Evolutionary conservation across 2,113 vertebrate species (phyloP), one percentile per base, ranked within the genome.

Genomic region (Myodes glareolus): DNA sequence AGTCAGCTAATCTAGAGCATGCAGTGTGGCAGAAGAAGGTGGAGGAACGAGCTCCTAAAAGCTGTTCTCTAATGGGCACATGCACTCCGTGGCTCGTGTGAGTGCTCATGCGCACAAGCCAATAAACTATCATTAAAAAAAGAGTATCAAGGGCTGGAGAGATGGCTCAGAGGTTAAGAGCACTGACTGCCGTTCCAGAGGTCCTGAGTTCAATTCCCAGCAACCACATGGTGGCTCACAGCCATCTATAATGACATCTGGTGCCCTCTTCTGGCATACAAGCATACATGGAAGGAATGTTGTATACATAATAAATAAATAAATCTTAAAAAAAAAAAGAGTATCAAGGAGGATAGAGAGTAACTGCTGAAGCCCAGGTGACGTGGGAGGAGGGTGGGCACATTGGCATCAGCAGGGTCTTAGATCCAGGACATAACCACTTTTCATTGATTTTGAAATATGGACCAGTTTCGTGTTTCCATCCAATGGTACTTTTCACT

Each of bases 341-440:
- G 11, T 39, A 25, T n/a, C 58, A 33, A 58, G 36, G 10, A 55
- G 21, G 13, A 13, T 55, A 67, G 55, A 23, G 1, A 4, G 27
- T 4, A 47, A 8, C 21, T 21, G 19, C 36, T 6, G 36, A 33
- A 9, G 12, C 23, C n/a, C 7, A 2, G 27, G 61, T 33, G 77
- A 58, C 61, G 25, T 3, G 27, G 8, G 4, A 58, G 21, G 1
- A 12, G n/a, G 31, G 70, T 3, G 25, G 16, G 47, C 14, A 77
- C 52, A 1, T 1, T 11, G 52, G 29, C 25, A 8, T 27, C 4
- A 13, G 65, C 33, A 47, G 39, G 65, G 75, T 5, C 42, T 29
- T 5, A 36, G 91, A 10, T 42, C 29, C 29, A 16, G 61, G 67
- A 27, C 14, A 1, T 0, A 10, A 10, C 4, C 1, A 1, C 3